Evolutionary conservation across 2,113 vertebrate species (phyloP), one percentile per base, ranked within the genome.

Genomic region (Mastomys coucha): DNA sequence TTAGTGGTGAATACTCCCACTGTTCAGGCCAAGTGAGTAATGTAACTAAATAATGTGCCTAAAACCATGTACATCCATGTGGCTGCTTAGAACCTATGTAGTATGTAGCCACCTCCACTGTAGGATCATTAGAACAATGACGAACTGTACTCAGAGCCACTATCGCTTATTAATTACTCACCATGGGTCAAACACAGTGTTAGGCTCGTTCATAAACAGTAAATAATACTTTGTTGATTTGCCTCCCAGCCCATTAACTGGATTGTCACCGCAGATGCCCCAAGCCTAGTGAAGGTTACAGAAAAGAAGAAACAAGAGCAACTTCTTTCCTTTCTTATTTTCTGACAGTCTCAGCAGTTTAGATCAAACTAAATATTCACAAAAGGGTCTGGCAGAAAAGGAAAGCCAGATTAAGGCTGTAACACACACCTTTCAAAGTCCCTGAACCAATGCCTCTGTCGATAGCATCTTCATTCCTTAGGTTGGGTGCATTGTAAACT

Each of bases 331-430:
- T 91, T 49, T 96, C 84, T 78, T 88, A 31, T 78, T 78, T 51
- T 67, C 28, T 65, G 42, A 5, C 70, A 93, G 10, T 70, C 73
- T 95, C 51, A 72, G 36, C 49, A 77, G 19, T 78, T 92, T 96
- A 81, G 67, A 76, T 67, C 31, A 92, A 88, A 77, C 49, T 73
- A 91, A 92, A 73, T 91, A 91, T 82, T 96, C 87, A 86, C 65
- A 70, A 69, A 94, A 91, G 93, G 77, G 88, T 42, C 45, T 92
- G 42, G 5, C 16, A 8, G 17, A 87, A 70, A 93, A 93, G 51
- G 28, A 90, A 96, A 91, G 45, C 53, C 86, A 95, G 81, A 89
- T n/a, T 92, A 88, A 94, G 60, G 20, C 24, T 93, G 69, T 94
- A 94, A 92, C 89, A 65, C 42, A 22, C 31, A 92, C 73, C 24